Evolutionary conservation across 2,888 invertebrate genomes (phyloP).

Genomic region (Diarsia rubi): DNA sequence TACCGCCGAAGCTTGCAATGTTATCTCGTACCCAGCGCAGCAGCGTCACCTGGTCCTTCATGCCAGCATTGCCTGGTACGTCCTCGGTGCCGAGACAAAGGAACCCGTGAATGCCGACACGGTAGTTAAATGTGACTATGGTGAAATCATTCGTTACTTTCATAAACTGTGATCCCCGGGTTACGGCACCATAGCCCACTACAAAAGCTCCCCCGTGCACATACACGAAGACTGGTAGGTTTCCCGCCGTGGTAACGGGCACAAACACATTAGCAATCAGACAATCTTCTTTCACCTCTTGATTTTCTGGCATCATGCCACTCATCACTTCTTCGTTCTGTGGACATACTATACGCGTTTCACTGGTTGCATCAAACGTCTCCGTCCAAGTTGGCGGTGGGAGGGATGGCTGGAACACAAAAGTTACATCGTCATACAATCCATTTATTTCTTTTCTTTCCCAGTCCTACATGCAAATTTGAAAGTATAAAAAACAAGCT

Average conservation of each 20-base stretch:
- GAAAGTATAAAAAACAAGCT: too few relatives aligned
- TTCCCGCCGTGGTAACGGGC: constrained; percentile 72
- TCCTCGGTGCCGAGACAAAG: constrained; percentile 72
- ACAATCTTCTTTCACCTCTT: constrained; percentile 76
- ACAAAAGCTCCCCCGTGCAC: constrained; percentile 76
- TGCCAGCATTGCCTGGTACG: constrained; percentile 74
- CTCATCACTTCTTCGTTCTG: constrained; percentile 44
- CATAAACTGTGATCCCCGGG: constrained; percentile 27
- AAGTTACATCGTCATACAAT: too few relatives aligned
- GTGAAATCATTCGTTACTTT: constrained; percentile 65
- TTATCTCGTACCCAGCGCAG: constrained; percentile 75
- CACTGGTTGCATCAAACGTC: constrained; percentile 69
- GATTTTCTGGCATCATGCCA: background rate
- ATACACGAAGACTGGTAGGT: constrained; percentile 71
- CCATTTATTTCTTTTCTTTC: background rate
- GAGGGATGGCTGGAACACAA: constrained; percentile 54
- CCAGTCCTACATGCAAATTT: background rate
- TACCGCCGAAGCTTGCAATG: constrained; percentile 74
- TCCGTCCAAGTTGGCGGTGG: constrained; percentile 65
- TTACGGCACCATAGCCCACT: constrained; percentile 48
- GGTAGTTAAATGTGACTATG: constrained; percentile 71
- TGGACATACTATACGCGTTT: constrained; percentile 71
- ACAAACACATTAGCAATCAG: constrained; percentile 81
- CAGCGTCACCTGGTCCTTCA: constrained; percentile 75
- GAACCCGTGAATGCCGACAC: constrained; percentile 70